Evolutionary conservation across 2,888 invertebrate species (phyloP), one percentile per base, ranked within the genome.

Genomic region (Perithous albicinctus): DNA sequence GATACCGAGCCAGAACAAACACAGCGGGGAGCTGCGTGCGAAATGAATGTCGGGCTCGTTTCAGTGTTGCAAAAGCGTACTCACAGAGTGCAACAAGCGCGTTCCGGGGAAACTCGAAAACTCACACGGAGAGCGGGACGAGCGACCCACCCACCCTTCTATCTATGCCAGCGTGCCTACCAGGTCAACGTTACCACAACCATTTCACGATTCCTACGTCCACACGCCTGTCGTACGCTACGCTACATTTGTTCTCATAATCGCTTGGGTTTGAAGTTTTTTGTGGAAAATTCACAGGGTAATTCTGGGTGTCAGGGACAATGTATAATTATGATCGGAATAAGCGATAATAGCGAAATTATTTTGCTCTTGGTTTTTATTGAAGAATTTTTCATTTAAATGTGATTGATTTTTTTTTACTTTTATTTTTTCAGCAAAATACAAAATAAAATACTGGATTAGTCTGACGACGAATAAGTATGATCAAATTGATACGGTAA

Each of bases 1-100:
- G 87, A 88, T 85, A 85, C 87, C 85, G 78, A 82, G 82, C 70
- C 78, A 82, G 82, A 82, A 82, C 75, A 82, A 82, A 82, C 82
- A 82, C 73, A 73, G 56, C 67, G 67, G 48, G 66, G 78, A 83
- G 79, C 80, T 73, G 77, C 79, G 80, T 81, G 78, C 67, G 76
- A 85, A 80, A 82, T 69, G 77, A 81, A 81, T 84, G 75, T 81
- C 79, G 59, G n/a, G 75, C 81, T 75, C 81, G 80, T 81, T 81
- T 73, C 70, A 35, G 56, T 75, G 78, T 78, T 61, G 43, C 59
- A 81, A 81, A 81, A n/a, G 74, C 78, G 77, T 82, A 64, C 80
- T 61, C 54, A 8, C 46, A 32, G 70, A 64, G 78, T 78, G 82
- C 82, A 78, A 82, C 82, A 82, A 82, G 78, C 82, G 82, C 78